Evolutionary conservation across 2,113 vertebrate genomes (phyloP), one percentile per base, ranked within the genome.

Genomic region (Vidua macroura): DNA sequence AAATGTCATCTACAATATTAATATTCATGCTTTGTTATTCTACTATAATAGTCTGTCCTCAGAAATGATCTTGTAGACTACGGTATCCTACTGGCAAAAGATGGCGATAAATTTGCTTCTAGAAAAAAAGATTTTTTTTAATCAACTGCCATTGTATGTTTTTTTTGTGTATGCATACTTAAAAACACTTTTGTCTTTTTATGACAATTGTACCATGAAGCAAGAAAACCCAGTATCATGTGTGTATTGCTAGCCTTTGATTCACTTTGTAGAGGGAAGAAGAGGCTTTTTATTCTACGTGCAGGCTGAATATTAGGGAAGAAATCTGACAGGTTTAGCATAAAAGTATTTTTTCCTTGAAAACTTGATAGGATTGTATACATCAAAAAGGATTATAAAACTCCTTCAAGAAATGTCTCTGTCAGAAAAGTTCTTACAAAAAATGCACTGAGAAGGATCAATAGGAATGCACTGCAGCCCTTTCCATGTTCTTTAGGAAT

Each of bases 361-460:
- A 56, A 86, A 31, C 52, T 84, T 55, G 70, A 85, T 48, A 79
- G 67, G 76, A 84, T 64, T 92, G 15, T 62, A 41, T 77, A 66
- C 72, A 85, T 80, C 78, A 89, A 91, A 96, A 89, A 82, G 75
- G 60, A 81, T 93, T 87, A 63, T 74, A 82, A 79, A 95, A 92
- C 58, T 33, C 55, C 41, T 88, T 93, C 81, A 75, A 94, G 66
- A 83, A 70, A 81, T 91, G 66, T 81, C 43, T 92, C 55, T 91
- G 27, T 62, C 23, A 58, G 75, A 87, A 82, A 78, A 35, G 19
- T 66, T 81, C 39, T 53, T 52, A 17, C 22, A 76, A 85, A 68
- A 87, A 74, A 12, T 81, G 58, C 77, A 85, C 68, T 1, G 1
- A 49, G 85, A 73, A 91, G 90, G 67, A 83, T 92, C 69, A 59